Evolutionary conservation across 2,113 vertebrate species (phyloP).

Genomic region (Pseudorhombus dupliciocellatus): DNA sequence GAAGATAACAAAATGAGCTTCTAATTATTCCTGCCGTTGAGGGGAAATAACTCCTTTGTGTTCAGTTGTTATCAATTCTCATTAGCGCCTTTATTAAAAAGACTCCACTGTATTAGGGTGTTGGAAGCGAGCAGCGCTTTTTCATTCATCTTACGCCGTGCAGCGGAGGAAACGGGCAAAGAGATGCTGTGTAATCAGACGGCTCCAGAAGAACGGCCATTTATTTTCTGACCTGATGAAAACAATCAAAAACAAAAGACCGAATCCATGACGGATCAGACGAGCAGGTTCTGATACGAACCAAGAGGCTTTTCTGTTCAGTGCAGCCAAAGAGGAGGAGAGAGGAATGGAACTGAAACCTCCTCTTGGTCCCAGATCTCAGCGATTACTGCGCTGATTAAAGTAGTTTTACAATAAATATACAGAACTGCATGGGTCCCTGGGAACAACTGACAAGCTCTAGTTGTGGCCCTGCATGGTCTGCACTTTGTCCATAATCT

Average conservation of each 20-base stretch:
- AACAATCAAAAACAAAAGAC: neutral
- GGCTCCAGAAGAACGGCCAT: neutral
- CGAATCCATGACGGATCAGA: no score
- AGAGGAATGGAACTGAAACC: neutral
- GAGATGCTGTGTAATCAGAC: neutral
- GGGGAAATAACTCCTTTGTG: slow-evolving; percentile 22
- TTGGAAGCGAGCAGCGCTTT: neutral
- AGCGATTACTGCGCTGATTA: neutral
- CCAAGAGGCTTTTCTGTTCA: no score
- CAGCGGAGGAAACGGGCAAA: neutral
- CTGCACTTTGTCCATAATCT: neutral
- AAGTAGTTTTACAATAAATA: neutral
- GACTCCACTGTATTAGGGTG: neutral
- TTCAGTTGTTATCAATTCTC: slow-evolving; percentile 31
- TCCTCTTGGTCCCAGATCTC: neutral
- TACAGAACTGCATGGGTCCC: neutral
- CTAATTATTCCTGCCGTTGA: slow-evolving; percentile 43
- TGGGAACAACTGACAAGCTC: neutral
- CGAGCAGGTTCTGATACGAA: no score
- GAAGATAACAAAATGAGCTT: slow-evolving; percentile 17
- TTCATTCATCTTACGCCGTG: neutral
- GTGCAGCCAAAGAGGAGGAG: neutral
- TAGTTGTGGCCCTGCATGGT: neutral
- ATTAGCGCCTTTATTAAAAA: slow-evolving; percentile 39
- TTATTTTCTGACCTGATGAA: neutral